Evolutionary conservation across 2,113 vertebrate species (phyloP), one percentile per base, ranked within the genome.

Genomic region (Pelobates fuscus): DNA sequence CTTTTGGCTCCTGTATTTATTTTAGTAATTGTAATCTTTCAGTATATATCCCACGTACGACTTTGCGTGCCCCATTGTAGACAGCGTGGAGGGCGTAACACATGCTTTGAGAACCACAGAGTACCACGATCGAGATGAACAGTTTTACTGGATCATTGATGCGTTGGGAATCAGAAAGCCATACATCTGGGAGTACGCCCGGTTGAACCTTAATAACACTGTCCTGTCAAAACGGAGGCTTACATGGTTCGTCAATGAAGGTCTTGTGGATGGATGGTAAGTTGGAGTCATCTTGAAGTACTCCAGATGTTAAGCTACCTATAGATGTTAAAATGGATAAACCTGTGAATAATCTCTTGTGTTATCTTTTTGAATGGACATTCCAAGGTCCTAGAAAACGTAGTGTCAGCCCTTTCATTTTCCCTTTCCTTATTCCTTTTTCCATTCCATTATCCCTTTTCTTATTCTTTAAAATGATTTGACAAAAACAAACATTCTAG

Each of bases 181-280:
- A 0, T 92, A 96, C 66, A 95, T 99, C 82, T 99, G 97, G 96
- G 97, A 98, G 79, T 99, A 99, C 4, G 91, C 96, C 71, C 87
- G 97, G 21, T 93, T 99, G 74, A 99, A 98, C 86, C 95, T 99
- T 77, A 99, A 98, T 85, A 99, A 99, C 87, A 99, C 97, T 0
- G 89, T 99, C 70, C 88, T 99, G 0, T 99, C 97, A 32, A 99
- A 99, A 87, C 94, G 97, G 80, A 98, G 96, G 64, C 96, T 99
- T 67, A 98, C 96, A 0, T 99, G 97, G 97, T 99, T 99, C 77
- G 97, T 99, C 43, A 92, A 98, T 0, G 94, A 98, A 86, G 97
- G 97, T 60, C 93, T 95, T n/a, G 97, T 99, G 2, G 97, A 98
- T 18, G 97, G 97, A 86, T 99, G 97, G 97, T 99, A 91, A 8